A percentile compares a stretch with the other conserved stretches of the same genome.
These are phyloP conservation scores for Platyura marginata DNA, from an alignment of 1,140 invertebrate genomes.

Conservation along the genomic window DNA sequence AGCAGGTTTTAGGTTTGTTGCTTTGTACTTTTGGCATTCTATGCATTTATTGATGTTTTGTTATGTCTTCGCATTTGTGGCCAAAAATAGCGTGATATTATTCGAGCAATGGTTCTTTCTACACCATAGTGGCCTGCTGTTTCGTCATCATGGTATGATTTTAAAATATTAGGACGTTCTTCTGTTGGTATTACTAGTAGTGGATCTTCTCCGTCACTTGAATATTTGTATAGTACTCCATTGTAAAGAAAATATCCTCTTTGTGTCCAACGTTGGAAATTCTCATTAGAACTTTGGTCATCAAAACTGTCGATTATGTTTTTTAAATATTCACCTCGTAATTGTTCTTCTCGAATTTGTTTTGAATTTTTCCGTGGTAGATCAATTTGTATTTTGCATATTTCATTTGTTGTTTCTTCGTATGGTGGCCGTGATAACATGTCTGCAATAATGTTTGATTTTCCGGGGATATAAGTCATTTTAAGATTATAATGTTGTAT, in stretches of 20 bases:
- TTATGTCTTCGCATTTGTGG: slow-evolving; percentile 12
- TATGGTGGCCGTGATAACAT: slow-evolving; percentile 9
- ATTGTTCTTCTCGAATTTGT: slow-evolving; percentile 6
- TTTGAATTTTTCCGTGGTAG: slow-evolving; percentile 3
- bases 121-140: slow-evolving; percentile 12
- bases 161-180: slow-evolving; percentile 7
- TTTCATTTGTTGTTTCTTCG: too few relatives aligned
- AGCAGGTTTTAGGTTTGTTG: slow-evolving; percentile 12
- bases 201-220: slow-evolving; percentile 8
- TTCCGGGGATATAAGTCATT: neutral
- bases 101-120: slow-evolving; percentile 9
- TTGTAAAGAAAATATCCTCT: slow-evolving; percentile 10
- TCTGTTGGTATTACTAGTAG: slow-evolving; percentile 9
- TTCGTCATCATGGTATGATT: slow-evolving; percentile 11
- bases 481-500: slow-evolving; percentile 10
- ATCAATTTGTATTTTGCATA: slow-evolving; percentile 8
- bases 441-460: slow-evolving; percentile 17
- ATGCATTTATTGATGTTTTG: slow-evolving; percentile 11
- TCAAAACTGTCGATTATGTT: slow-evolving; percentile 12
- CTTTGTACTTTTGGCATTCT: slow-evolving; percentile 13
- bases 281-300: neutral
- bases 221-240: slow-evolving; percentile 8
- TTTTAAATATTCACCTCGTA: slow-evolving; percentile 8
- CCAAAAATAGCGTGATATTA: slow-evolving; percentile 13
- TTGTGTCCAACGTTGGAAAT: slow-evolving; percentile 7